These are phyloP conservation scores for Arrhopalites spinosus DNA, from an alignment of 2,888 invertebrate species.

Conservation along the genomic window DNA sequence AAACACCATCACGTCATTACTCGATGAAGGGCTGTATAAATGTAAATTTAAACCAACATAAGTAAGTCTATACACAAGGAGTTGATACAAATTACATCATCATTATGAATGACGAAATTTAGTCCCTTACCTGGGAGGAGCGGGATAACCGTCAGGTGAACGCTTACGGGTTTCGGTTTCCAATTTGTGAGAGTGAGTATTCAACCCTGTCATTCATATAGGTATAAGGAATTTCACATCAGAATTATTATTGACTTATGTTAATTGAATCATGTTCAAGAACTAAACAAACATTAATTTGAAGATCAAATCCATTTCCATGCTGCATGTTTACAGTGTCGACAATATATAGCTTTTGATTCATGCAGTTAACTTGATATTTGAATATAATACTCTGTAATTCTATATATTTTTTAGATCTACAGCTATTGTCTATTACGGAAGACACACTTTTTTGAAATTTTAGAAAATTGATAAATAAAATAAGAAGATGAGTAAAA, in stretches of 20 bases:
- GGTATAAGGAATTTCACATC: too few relatives aligned
- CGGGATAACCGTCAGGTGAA: constrained; percentile 30
- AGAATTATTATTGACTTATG: not conserved
- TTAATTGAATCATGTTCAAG: not conserved
- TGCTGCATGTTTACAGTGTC: not conserved
- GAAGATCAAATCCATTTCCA: not conserved
- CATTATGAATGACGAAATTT: not conserved
- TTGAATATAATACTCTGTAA: not conserved
- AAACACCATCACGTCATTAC: constrained; percentile 30
- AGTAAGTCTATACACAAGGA: not conserved
- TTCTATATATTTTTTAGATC: not conserved
- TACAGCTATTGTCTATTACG: not conserved
- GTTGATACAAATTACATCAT: not conserved
- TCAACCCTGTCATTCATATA: constrained; percentile 22
- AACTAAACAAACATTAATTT: not conserved
- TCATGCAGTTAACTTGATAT: not conserved
- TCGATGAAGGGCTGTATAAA: constrained; percentile 27
- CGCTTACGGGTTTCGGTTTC: constrained; percentile 29
- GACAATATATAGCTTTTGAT: not conserved
- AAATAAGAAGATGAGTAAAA: not conserved
- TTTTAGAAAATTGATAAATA: not conserved
- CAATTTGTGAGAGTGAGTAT: constrained; percentile 32
- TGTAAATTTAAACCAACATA: not conserved
- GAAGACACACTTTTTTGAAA: not conserved
- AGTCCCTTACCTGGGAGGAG: constrained; percentile 25